Evolutionary conservation across 2,113 vertebrate species (phyloP), one percentile per base, ranked within the genome.

Genomic region (Drymodes brunneopygia): DNA sequence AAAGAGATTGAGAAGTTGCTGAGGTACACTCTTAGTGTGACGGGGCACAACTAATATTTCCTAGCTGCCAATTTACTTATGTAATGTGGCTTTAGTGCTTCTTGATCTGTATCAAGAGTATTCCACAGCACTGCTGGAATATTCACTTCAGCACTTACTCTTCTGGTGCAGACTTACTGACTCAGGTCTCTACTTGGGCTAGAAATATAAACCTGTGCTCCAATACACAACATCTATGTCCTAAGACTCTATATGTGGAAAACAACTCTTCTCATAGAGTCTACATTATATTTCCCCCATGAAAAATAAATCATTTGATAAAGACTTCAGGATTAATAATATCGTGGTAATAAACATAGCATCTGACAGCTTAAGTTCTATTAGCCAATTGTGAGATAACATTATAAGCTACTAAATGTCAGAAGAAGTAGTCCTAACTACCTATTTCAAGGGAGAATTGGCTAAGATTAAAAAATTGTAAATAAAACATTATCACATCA

Each of bases 151-250:
- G 60, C 23, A 11, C 22, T 54, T 31, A 12, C 6, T 81, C n/a
- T 78, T 69, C 82, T 36, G 11, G 33, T 25, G 27, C 8, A 28
- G 23, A 17, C 12, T 53, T 74, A 53, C 9, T 58, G 42, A 67
- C 21, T 36, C 17, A 50, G 19, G 17, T 36, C n/a, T 66, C 57
- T 61, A 13, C 67, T 80, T 6, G 1, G 58, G 40, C 44, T 72
- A 15, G 9, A 79, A 86, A 56, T 22, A 66, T 2, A 51, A 69
- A 74, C 8, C 7, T 67, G 15, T 40, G n/a, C 7, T 62, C 53
- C 33, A 69, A 12, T 0, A 1, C 10, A 73, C 11, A 47, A 13
- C 7, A 36, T 2, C 13, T 22, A 24, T 1, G 14, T 60, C 17
- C 33, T 67, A 33, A 0, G 2, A 45, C 11, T 45, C 47, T 31